Conservation (phyloP, 2,888 invertebrate species). For the Ypsolopha sequella region DNA sequence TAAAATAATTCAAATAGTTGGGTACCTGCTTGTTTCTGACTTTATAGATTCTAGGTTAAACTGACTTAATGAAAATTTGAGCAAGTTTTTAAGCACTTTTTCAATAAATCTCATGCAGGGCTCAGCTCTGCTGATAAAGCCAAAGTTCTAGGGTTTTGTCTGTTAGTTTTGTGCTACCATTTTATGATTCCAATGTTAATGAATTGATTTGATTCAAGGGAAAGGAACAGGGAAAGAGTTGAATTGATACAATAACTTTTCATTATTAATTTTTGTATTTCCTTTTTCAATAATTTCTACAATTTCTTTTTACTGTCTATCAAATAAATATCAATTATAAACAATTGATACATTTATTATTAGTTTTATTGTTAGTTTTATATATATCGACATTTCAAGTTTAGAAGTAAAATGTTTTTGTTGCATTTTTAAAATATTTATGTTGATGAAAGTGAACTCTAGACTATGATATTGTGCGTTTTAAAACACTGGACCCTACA, state of each 20-base stretch:
- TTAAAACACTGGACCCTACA: conserved; percentile 67
- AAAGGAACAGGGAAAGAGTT: not conserved
- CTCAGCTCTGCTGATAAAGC: not conserved
- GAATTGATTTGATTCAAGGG: not conserved
- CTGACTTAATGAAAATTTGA: conserved; percentile 37
- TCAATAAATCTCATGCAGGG: not conserved
- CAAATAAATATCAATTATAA: conserved; percentile 68
- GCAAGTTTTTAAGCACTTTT: conserved; percentile 6
- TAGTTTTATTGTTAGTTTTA: conserved; percentile 52
- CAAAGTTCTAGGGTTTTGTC: not conserved
- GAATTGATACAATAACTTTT: conserved; percentile 36
- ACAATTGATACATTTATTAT: conserved; percentile 62
- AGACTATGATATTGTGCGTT: conserved; percentile 70
- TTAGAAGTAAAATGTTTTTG: conserved; percentile 57
- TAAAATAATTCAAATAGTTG: conserved; percentile 18
- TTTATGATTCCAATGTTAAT: too few species aligned
- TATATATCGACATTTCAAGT: conserved; percentile 58
- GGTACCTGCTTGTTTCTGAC: conserved; percentile 25
- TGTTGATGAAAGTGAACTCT: conserved; percentile 61
- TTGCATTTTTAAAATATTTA: conserved; percentile 46
- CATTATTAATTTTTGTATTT: conserved; percentile 64
- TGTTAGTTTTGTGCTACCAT: too few species aligned
- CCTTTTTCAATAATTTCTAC: conserved; percentile 63
- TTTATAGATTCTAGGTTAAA: conserved; percentile 15
- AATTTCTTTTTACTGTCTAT: conserved; percentile 62